Evolutionary conservation across 2,113 vertebrate species (phyloP).

Genomic region (Gadus chalcogrammus): DNA sequence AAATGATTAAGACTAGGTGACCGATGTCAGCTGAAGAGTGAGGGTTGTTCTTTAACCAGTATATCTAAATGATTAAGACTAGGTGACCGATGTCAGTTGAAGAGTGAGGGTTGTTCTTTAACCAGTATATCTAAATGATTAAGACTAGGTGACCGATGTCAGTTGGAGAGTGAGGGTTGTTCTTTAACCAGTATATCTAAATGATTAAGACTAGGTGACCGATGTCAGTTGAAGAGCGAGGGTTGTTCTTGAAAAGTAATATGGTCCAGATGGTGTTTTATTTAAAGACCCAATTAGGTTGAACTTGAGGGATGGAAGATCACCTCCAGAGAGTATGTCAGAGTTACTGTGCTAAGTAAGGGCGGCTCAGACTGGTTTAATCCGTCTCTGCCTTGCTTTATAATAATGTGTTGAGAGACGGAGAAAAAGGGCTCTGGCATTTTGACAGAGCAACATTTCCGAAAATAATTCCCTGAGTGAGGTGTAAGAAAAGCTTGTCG

Average conservation of each 20-base stretch:
- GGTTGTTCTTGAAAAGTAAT: background rate
- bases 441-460: slow-evolving; percentile 31
- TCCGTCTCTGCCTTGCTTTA: background rate
- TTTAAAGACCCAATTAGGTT: slow-evolving; percentile 41
- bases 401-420: slow-evolving; percentile 1
- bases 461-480: too few relatives aligned
- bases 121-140: slow-evolving; percentile 16
- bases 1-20: too few relatives aligned
- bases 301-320: slow-evolving; percentile 29
- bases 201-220: too few relatives aligned
- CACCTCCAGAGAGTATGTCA: slow-evolving; percentile 24
- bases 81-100: too few relatives aligned
- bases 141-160: too few relatives aligned
- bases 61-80: too few relatives aligned
- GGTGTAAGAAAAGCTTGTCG: too few relatives aligned
- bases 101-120: slow-evolving; percentile 17
- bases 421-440: slow-evolving; percentile 25
- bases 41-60: too few relatives aligned
- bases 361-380: slow-evolving; percentile 16
- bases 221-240: too few relatives aligned
- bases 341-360: slow-evolving; percentile 30
- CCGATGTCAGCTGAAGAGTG: too few relatives aligned
- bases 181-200: slow-evolving; percentile 29
- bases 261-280: background rate
- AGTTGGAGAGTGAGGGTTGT: slow-evolving; percentile 21